Evolutionary conservation across 2,113 vertebrate species (phyloP), one percentile per base, ranked within the genome.

Genomic region (Octodon degus): DNA sequence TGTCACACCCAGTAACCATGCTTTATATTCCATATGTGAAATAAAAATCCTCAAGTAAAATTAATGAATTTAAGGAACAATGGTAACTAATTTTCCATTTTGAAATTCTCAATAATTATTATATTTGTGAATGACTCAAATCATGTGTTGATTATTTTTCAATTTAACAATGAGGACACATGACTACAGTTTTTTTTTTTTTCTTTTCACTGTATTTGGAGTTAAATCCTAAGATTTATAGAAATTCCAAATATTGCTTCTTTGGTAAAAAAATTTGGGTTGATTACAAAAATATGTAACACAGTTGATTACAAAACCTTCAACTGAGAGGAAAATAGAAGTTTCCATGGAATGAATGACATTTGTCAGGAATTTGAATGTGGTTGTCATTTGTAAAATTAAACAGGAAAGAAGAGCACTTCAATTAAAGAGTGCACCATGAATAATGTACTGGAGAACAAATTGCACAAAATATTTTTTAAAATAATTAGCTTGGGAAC

Each of bases 311-410:
- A 55, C 53, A 74, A 77, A 30, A 55, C 14, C 88, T 93, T n/a
- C 30, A 72, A 25, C 9, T 85, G 34, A 4, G 30, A 89, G 50
- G 58, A 85, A 81, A 62, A 81, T 3, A 62, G 37, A 85, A 37
- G 17, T 0, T 37, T 53, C 85, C 72, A 20, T 14, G 19, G 17
- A 87, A 93, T 24, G 76, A 91, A 19, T 72, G 37, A 7, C 9
- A 27, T 91, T 88, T 68, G 16, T 43, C 7, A 94, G 32, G 25
- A 67, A 81, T 88, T 89, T 89, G 67, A 83, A 89, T 53, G 74
- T 53, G 16, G 19, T 10, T 5, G 0, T 20, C 13, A 93, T 88
- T 85, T 81, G 11, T 25, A 55, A 43, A 60, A 86, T 72, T 92
- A 62, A 32, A 70, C 32, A 53, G 12, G 16, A 47, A 72, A 80